These are phyloP conservation scores for Naja naja DNA, from an alignment of 2,113 vertebrate species.

Conservation along the genomic window DNA sequence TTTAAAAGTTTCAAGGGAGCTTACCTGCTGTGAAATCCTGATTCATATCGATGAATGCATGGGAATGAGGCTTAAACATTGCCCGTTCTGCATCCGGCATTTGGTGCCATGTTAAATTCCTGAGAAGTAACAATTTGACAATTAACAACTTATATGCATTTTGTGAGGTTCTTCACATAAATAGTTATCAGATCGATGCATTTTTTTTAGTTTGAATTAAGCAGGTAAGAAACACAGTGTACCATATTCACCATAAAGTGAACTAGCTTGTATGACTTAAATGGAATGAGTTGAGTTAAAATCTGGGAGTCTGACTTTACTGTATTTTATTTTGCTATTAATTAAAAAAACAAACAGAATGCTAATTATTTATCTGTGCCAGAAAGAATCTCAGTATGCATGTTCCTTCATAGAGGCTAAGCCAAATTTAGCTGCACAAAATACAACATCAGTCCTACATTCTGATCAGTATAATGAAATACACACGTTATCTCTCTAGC, in stretches of 20 bases:
- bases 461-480: not conserved
- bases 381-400: not conserved
- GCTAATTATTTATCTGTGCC: not conserved
- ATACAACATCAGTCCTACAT: not conserved
- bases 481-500: too few relatives aligned
- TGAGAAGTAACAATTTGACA: conserved; percentile 53
- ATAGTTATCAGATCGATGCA: not conserved
- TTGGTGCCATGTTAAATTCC: conserved; percentile 73
- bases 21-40: conserved; percentile 94
- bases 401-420: not conserved
- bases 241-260: not conserved
- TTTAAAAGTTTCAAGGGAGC: conserved; percentile 38
- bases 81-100: conserved; percentile 63
- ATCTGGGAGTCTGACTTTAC: not conserved
- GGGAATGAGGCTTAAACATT: conserved; percentile 86
- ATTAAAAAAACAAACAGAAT: not conserved
- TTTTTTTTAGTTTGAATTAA: not conserved
- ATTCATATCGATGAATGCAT: conserved; percentile 93
- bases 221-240: not conserved
- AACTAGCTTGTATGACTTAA: not conserved
- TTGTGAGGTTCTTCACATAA: not conserved
- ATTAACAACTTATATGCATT: conserved; percentile 2
- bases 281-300: not conserved
- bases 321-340: not conserved
- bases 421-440: not conserved